These are phyloP conservation scores for Pseudococcus longispinus DNA, from an alignment of 2,888 invertebrate genomes.

Conservation along the genomic window DNA sequence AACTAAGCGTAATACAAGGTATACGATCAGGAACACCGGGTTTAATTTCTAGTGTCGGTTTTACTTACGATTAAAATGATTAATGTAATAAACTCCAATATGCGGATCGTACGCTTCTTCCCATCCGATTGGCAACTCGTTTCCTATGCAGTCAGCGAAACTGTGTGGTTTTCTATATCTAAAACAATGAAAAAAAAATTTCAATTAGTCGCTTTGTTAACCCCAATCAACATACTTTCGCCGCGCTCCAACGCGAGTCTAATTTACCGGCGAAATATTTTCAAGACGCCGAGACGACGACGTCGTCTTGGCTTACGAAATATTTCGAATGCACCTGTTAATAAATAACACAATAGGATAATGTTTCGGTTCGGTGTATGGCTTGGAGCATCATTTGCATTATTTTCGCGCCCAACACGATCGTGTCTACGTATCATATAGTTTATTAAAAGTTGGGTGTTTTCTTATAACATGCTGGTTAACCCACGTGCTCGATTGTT, in stretches of 20 bases:
- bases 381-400: not conserved
- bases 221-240: not conserved
- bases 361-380: not conserved
- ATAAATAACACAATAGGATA: not conserved
- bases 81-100: conserved; percentile 95
- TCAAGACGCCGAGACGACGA: not conserved
- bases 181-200: conserved; percentile 60
- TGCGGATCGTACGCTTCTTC: conserved; percentile 94
- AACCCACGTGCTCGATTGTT: no score
- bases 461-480: no score
- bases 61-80: conserved; percentile 92
- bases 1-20: not conserved
- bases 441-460: not conserved
- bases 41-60: not conserved
- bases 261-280: not conserved
- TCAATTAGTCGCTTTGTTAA: not conserved
- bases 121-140: conserved; percentile 97
- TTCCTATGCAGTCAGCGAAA: conserved; percentile 97
- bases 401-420: not conserved
- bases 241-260: not conserved
- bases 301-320: not conserved
- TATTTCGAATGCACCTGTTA: conserved; percentile 12
- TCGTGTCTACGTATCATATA: not conserved
- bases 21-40: not conserved
- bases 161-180: conserved; percentile 96